Evolutionary conservation across 2,113 vertebrate species (phyloP).

Genomic region (Microtus richardsoni): DNA sequence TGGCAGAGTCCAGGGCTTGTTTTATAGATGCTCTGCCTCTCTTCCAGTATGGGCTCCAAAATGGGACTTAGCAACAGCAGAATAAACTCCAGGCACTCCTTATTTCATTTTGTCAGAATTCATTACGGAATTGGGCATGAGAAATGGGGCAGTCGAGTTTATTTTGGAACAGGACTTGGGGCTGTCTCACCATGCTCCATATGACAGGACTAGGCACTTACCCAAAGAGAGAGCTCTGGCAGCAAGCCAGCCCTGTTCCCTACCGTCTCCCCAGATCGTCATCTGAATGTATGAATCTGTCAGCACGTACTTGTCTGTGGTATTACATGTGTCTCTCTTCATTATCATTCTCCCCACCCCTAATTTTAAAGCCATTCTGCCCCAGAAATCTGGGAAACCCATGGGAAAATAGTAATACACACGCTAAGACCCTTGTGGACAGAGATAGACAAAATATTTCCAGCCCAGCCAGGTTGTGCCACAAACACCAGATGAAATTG

Average conservation of each 20-base stretch:
- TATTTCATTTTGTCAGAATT: slow-evolving; percentile 73
- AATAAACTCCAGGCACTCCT: slow-evolving; percentile 57
- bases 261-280: slow-evolving; percentile 26
- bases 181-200: slow-evolving; percentile 66
- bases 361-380: slow-evolving; percentile 51
- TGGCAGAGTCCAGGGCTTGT: not conserved
- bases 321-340: slow-evolving; percentile 56
- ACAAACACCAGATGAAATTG: slow-evolving; percentile 19
- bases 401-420: not conserved
- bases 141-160: slow-evolving; percentile 67
- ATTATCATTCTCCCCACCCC: slow-evolving; percentile 44
- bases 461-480: not conserved
- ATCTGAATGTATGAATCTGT: slow-evolving; percentile 65
- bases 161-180: slow-evolving; percentile 75
- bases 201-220: slow-evolving; percentile 53
- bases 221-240: slow-evolving; percentile 63
- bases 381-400: slow-evolving; percentile 51
- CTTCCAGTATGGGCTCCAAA: not conserved
- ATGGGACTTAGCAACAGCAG: slow-evolving; percentile 37
- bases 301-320: slow-evolving; percentile 49
- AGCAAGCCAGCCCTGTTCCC: not conserved
- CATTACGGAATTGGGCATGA: slow-evolving; percentile 62
- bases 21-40: slow-evolving; percentile 58
- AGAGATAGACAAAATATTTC: not conserved
- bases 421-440: not conserved